Conservation (phyloP, 2,888 invertebrate genomes). For the Netelia fuscicornis region DNA sequence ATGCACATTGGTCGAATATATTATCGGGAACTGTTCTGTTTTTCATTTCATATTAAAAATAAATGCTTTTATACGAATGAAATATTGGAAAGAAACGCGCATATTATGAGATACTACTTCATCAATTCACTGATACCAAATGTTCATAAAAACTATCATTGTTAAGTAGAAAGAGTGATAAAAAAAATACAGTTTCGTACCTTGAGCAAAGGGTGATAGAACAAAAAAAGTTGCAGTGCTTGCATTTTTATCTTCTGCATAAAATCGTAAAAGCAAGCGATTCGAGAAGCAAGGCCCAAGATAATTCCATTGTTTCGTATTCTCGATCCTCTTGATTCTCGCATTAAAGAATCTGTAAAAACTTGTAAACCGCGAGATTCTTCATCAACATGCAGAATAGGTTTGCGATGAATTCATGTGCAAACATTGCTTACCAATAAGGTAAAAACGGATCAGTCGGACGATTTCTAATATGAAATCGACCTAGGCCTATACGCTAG, state of each 20-base stretch:
- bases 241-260: conserved; percentile 22
- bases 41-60: conserved; percentile 46
- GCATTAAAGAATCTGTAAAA: conserved; percentile 5
- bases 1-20: conserved; percentile 49
- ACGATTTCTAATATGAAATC: neutral
- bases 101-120: conserved; percentile 41
- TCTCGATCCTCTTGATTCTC: conserved; percentile 26
- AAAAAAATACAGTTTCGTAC: conserved; percentile 20
- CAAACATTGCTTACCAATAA: conserved; percentile 28
- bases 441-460: conserved; percentile 33
- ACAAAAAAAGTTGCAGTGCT: conserved; percentile 9
- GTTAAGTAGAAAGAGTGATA: conserved; percentile 55
- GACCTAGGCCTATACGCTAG: conserved; percentile 49
- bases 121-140: conserved; percentile 59
- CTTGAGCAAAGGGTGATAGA: conserved; percentile 13
- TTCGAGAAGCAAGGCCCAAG: conserved; percentile 31
- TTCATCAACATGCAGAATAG: conserved; percentile 35
- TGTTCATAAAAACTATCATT: conserved; percentile 57
- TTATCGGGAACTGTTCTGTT: conserved; percentile 36
- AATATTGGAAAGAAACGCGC: conserved; percentile 40
- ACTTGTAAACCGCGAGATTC: conserved; percentile 18
- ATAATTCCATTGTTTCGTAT: conserved; percentile 6
- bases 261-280: conserved; percentile 23
- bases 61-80: conserved; percentile 60
- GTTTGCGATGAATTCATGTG: conserved; percentile 45